Percentiles rank a stretch among this genome's conserved stretches.
Evolutionary conservation across 2,113 vertebrate genomes (phyloP).

Genomic region (Himantopus leucocephalus): DNA sequence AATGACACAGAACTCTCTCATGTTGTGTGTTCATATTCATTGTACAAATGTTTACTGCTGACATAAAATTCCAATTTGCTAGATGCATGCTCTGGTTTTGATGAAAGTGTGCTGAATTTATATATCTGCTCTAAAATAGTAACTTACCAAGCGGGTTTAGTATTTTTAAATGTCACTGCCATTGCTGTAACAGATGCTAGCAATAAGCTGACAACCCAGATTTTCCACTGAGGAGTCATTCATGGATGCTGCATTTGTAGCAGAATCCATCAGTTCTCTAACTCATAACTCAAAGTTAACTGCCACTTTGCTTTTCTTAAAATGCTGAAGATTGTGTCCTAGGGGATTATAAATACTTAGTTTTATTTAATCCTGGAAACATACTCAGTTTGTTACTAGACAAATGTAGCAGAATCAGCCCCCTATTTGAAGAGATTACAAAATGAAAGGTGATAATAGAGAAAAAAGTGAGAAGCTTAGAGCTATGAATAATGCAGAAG

Average conservation of each 20-base stretch:
- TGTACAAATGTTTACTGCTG: not conserved
- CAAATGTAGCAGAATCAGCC: not conserved
- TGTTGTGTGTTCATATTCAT: not conserved
- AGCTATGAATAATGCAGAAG: not conserved
- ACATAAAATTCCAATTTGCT: not conserved
- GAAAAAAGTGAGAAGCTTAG: not conserved
- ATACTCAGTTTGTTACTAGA: not conserved
- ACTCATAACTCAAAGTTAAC: not conserved
- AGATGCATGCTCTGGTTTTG: not conserved
- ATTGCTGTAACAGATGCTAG: not conserved
- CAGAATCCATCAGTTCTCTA: not conserved
- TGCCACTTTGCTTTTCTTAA: not conserved
- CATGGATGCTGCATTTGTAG: not conserved
- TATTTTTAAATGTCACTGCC: conserved; percentile 14
- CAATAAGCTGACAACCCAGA: not conserved
- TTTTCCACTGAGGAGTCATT: conserved; percentile 13
- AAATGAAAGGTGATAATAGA: not conserved
- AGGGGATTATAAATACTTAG: not conserved
- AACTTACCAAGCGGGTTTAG: not conserved
- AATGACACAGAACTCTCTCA: not conserved
- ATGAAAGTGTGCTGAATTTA: conserved; percentile 24
- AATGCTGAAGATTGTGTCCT: not conserved
- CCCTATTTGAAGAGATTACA: not conserved
- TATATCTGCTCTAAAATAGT: conserved; percentile 17
- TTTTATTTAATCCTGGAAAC: not conserved